Conservation (phyloP, 1,140 invertebrate species). For the Melitaea cinxia region DNA sequence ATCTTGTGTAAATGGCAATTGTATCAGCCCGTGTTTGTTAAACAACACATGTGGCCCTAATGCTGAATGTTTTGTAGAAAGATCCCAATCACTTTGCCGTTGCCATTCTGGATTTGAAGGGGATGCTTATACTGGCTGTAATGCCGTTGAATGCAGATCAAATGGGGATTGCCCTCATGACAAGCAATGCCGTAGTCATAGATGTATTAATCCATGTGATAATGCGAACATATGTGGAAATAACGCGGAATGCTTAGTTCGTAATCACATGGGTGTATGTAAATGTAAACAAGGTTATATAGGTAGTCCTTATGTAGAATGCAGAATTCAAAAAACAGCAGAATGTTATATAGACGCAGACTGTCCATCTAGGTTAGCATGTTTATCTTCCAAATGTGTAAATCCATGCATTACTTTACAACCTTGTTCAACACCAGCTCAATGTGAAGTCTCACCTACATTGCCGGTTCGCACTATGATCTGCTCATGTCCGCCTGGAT, state of each 20-base stretch:
- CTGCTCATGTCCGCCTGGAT: slow-evolving; percentile 93
- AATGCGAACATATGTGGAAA: slow-evolving; percentile 89
- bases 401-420: slow-evolving; percentile 90
- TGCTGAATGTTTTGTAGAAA: slow-evolving; percentile 90
- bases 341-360: slow-evolving; percentile 92
- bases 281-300: slow-evolving; percentile 87
- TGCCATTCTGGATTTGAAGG: slow-evolving; percentile 91
- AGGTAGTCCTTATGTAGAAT: slow-evolving; percentile 92
- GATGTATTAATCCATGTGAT: slow-evolving; percentile 93
- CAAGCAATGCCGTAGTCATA: slow-evolving; percentile 91
- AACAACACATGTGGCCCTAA: slow-evolving; percentile 91
- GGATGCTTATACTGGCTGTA: slow-evolving; percentile 89
- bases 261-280: slow-evolving; percentile 92
- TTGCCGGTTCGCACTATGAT: slow-evolving; percentile 93
- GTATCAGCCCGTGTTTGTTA: slow-evolving; percentile 91
- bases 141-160: slow-evolving; percentile 91
- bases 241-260: slow-evolving; percentile 89
- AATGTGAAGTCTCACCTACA: slow-evolving; percentile 90
- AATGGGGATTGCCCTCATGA: slow-evolving; percentile 94
- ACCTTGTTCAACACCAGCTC: slow-evolving; percentile 90
- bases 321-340: slow-evolving; percentile 86
- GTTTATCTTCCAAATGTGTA: slow-evolving; percentile 90
- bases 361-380: slow-evolving; percentile 90
- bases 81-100: slow-evolving; percentile 89
- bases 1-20: slow-evolving; percentile 92